Evolutionary conservation across 2,888 invertebrate species (phyloP).

Genomic region (Tubulanus polymorphus): DNA sequence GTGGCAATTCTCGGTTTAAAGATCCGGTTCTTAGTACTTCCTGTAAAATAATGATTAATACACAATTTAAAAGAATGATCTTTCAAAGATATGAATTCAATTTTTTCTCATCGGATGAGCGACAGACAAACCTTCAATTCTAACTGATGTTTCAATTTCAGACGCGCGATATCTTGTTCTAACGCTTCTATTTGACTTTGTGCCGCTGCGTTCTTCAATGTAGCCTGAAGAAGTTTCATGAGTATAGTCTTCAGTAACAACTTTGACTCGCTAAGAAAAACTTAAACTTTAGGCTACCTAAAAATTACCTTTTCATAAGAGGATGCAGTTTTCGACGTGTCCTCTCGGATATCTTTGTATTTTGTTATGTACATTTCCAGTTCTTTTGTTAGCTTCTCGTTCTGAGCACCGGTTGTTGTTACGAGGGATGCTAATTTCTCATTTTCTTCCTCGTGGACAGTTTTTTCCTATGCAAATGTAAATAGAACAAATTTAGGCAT

Average conservation of each 20-base stretch:
- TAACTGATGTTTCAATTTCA: conserved; percentile 43
- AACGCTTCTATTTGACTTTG: conserved; percentile 38
- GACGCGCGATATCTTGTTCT: conserved; percentile 41
- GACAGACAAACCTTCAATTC: conserved; percentile 46
- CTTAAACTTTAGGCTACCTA: too few relatives aligned
- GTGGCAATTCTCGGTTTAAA: too few relatives aligned
- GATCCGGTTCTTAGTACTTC: too few relatives aligned
- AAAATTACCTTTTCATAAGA: conserved; percentile 40
- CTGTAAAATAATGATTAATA: too few relatives aligned
- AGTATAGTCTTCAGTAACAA: too few relatives aligned
- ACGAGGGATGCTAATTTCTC: conserved; percentile 34
- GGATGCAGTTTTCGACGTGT: conserved; percentile 27
- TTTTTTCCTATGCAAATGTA: conserved; percentile 30
- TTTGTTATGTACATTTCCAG: conserved; percentile 28
- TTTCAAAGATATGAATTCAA: background rate
- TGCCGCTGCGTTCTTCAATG: conserved; percentile 31
- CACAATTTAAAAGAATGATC: too few relatives aligned
- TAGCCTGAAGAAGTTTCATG: too few relatives aligned
- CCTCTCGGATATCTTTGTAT: conserved; percentile 25
- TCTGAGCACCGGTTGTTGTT: conserved; percentile 31
- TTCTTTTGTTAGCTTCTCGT: conserved; percentile 32
- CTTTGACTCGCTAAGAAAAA: too few relatives aligned
- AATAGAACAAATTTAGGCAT: too few relatives aligned
- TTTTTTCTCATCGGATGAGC: conserved; percentile 1
- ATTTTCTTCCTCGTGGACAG: conserved; percentile 32